Conservation (phyloP, 2,888 invertebrate species). For the Trissolcus japonicus region DNA sequence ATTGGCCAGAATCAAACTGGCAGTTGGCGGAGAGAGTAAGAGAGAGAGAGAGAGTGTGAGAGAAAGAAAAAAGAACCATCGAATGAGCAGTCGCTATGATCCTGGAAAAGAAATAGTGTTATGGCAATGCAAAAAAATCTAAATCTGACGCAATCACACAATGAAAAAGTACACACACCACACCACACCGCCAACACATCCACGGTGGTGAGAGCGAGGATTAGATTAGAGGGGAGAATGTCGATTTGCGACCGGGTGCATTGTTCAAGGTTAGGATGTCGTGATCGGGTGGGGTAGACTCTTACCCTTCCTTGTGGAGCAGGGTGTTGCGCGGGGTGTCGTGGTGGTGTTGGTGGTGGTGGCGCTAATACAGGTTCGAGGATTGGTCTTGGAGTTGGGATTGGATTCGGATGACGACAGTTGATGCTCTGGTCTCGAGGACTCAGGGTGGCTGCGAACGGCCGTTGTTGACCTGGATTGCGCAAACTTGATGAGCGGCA, state of each 20-base stretch:
- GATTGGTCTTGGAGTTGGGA: conserved; percentile 72
- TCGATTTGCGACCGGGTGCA: conserved; percentile 62
- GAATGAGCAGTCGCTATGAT: conserved; percentile 1
- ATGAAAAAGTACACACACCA: conserved; percentile 68
- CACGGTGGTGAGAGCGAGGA: conserved; percentile 75
- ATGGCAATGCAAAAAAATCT: conserved; percentile 58
- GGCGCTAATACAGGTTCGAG: conserved; percentile 75
- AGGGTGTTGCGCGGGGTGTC: conserved; percentile 77
- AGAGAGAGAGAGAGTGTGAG: too few species aligned
- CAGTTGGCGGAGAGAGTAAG: too few species aligned
- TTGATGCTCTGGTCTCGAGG: conserved; percentile 38
- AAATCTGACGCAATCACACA: conserved; percentile 57
- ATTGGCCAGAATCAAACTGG: too few species aligned
- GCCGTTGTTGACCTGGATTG: conserved; percentile 64
- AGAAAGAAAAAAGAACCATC: too few species aligned
- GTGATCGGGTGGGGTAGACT: conserved; percentile 74
- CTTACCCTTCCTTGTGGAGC: conserved; percentile 77
- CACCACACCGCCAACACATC: conserved; percentile 77
- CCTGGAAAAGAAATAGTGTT: conserved; percentile 58
- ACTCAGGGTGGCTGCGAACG: conserved; percentile 70
- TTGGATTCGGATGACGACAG: conserved; percentile 59
- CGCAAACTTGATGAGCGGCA: conserved; percentile 74
- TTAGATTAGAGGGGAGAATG: conserved; percentile 68
- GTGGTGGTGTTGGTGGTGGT: conserved; percentile 76
- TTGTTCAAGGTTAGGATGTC: conserved; percentile 57